Base-by-base conservation (phyloP, 2,888 invertebrate species). In the Coecobrya sp. region DNA sequence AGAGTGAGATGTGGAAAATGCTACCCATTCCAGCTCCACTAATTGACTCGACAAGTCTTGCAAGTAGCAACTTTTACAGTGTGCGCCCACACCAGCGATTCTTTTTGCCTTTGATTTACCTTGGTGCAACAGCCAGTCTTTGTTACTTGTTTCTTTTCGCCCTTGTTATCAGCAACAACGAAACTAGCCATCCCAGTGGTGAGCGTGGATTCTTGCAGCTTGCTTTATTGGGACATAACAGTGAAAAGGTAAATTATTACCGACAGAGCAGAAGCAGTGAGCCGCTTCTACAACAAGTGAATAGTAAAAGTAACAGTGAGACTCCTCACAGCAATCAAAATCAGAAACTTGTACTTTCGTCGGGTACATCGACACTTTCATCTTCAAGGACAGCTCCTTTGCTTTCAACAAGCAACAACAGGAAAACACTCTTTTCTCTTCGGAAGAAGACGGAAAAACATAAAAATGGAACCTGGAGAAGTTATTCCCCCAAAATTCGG, bases 401-500 rank as follows among this genome's bases (percentile, higher is more conserved):
- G 62, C 82, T 89, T 59, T n/a, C 70, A 7, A 4, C 7, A 36
- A 36, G 36, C 36, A 36, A 36, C 36, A 36, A 49, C 55, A 30
- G 93, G 49, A 86, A 89, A 59, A 70, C 59, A 27, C 86, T 89
- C 8, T 42, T 42, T 52, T 79, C 90, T 30, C 52, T 92, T 49
- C 30, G 25, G 81, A 79, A 79, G 36, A 82, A 73, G 68, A 27
- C 65, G 22, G 62, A 86, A 49, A 90, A 82, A 87, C 52, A 45
- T 42, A 49, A 91, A 82, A 86, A 93, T 93, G 92, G 91, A 25
- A 70, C 94, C 94, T 10, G 94, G 94, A 93, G 94, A 94, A 94
- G 94, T 94, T 13, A 94, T 93, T 65, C 95, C 95, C 82, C 95
- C 95, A 84, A 95, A 95, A 91, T 95, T 94, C 82, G 94, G 94